Conservation (phyloP, 2,888 invertebrate species). For the Dicyrtomina minuta region DNA sequence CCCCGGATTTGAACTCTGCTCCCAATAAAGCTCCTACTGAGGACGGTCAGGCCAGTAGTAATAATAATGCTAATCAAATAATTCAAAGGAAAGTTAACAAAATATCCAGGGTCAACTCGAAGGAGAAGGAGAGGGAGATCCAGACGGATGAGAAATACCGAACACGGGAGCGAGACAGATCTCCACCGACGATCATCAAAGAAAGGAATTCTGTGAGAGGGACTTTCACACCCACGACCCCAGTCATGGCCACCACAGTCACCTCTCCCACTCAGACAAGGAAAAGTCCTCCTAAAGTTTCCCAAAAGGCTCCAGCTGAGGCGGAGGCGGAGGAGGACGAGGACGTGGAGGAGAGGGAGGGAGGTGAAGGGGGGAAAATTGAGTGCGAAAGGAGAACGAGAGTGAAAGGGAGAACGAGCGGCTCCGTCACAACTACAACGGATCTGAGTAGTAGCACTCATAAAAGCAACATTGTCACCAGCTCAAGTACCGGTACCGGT, state of each 20-base stretch:
- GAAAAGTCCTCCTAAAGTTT: slow-evolving; percentile 2
- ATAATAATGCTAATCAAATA: slow-evolving; percentile 16
- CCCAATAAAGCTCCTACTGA: neutral
- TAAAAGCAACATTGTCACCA: neutral
- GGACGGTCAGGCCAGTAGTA: no score
- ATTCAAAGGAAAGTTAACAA: slow-evolving; percentile 4
- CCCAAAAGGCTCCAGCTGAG: neutral
- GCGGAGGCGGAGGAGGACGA: no score
- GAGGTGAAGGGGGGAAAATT: neutral
- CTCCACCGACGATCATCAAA: slow-evolving; percentile 22
- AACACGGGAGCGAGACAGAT: neutral
- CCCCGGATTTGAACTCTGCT: neutral
- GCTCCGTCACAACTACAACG: neutral
- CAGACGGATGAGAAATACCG: neutral
- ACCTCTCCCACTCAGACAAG: slow-evolving; percentile 8
- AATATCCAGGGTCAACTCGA: slow-evolving; percentile 9
- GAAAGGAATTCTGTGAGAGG: slow-evolving; percentile 10
- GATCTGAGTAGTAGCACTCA: neutral
- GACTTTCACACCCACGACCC: neutral
- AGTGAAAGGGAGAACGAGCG: neutral
- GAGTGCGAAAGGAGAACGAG: neutral
- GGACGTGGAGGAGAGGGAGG: neutral
- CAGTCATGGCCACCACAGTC: no score
- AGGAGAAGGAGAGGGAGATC: slow-evolving; percentile 3
- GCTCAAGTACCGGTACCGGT: neutral